These are phyloP conservation scores for Carapus acus DNA, from an alignment of 2,797 vertebrate genomes.

Conservation along the genomic window DNA sequence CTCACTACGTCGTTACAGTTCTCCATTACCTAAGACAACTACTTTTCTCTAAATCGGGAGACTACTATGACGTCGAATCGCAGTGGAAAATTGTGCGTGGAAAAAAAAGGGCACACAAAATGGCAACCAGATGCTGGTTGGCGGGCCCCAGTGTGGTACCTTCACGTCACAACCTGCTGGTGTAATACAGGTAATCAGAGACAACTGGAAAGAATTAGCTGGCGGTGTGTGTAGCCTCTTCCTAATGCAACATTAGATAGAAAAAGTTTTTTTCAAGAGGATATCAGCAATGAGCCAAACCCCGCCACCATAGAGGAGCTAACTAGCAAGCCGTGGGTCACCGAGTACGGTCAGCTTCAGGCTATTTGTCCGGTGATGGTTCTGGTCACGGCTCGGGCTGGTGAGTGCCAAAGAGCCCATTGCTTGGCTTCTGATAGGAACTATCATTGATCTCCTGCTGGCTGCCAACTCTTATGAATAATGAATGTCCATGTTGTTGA, in stretches of 20 bases:
- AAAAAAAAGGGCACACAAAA: slow-evolving; percentile 52
- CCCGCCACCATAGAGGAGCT: slow-evolving; percentile 1
- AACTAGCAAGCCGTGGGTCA: slow-evolving; percentile 20
- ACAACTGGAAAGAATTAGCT: slow-evolving; percentile 33
- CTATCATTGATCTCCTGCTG: slow-evolving; percentile 65
- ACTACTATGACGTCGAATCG: slow-evolving; percentile 34
- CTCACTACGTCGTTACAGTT: not conserved
- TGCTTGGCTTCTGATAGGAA: slow-evolving; percentile 64
- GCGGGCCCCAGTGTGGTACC: slow-evolving; percentile 31
- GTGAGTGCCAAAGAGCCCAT: slow-evolving; percentile 35
- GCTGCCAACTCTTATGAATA: slow-evolving; percentile 69
- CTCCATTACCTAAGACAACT: slow-evolving; percentile 11
- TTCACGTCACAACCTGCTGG: slow-evolving; percentile 30
- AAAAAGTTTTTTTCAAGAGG: no score
- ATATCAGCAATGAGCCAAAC: no score
- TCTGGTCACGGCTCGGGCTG: slow-evolving; percentile 39
- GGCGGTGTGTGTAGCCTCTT: not conserved
- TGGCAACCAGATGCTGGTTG: slow-evolving; percentile 62
- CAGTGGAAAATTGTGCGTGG: slow-evolving; percentile 49
- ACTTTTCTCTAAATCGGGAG: slow-evolving; percentile 23
- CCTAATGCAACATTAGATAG: no score
- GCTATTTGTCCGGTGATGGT: slow-evolving; percentile 31
- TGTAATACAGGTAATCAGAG: slow-evolving; percentile 29
- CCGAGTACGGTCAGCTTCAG: slow-evolving; percentile 11
- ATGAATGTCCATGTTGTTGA: slow-evolving; percentile 76